phyloP scores from a whole-genome alignment of 2,888 invertebrate genomes.

The Hirudinaria manillensis region DNA sequence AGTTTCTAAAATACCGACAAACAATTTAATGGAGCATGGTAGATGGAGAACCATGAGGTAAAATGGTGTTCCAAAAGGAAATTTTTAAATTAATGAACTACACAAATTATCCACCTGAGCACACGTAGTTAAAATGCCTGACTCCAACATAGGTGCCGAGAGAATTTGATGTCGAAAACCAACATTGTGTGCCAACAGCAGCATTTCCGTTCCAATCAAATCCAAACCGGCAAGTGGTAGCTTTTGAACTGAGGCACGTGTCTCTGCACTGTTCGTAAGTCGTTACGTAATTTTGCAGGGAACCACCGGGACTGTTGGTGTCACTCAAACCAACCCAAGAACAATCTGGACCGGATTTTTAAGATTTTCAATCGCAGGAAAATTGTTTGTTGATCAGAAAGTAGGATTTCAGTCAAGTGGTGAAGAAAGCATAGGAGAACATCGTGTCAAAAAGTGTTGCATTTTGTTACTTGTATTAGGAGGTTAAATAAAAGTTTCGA shows the following conservation, averaged over 20 bases:
- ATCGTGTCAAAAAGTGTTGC: too few species aligned
- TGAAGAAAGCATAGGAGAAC: too few species aligned
- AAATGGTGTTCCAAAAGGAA: not conserved
- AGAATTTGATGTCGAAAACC: conserved; percentile 7
- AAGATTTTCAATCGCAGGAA: not conserved
- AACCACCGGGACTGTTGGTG: conserved; percentile 17
- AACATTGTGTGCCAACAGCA: not conserved
- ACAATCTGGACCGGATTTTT: not conserved
- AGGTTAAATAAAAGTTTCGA: too few species aligned
- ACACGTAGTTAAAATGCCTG: not conserved
- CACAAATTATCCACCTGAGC: not conserved
- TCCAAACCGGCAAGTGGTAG: conserved; percentile 11
- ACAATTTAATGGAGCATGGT: too few species aligned
- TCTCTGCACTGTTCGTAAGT: not conserved
- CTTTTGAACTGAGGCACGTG: not conserved
- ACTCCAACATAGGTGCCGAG: not conserved
- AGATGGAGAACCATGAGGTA: too few species aligned
- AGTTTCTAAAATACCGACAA: too few species aligned
- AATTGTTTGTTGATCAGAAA: not conserved
- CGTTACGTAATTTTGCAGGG: not conserved
- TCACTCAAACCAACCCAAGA: not conserved
- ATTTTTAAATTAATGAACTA: too few species aligned
- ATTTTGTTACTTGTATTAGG: too few species aligned
- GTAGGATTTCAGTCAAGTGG: not conserved
- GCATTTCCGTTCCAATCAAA: conserved; percentile 14